Evolutionary conservation across 2,888 invertebrate species (phyloP).

Genomic region (Sarcophaga variegata): DNA sequence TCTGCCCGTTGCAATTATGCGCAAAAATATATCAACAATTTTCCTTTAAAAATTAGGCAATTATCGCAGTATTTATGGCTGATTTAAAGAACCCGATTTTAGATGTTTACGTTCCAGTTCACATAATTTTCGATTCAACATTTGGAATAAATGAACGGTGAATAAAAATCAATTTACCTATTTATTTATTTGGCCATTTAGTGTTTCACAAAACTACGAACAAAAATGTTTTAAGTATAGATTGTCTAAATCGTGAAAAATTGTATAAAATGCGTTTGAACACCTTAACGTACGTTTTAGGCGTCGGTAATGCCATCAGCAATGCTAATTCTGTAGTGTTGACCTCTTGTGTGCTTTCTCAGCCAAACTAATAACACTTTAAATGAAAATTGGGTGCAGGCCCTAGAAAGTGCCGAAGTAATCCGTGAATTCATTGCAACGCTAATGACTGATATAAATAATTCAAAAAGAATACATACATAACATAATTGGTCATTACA

Average conservation of each 20-base stretch:
- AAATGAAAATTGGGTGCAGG: too few species aligned
- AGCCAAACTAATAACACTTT: conserved; percentile 19
- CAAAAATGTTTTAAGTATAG: conserved; percentile 43
- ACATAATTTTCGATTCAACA: conserved; percentile 23
- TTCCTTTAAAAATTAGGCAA: conserved; percentile 14
- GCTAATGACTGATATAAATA: too few species aligned
- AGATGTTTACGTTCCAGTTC: conserved; percentile 9
- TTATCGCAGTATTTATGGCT: neutral
- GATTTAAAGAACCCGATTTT: conserved; percentile 18
- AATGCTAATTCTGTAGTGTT: conserved; percentile 22
- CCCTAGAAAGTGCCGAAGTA: too few species aligned
- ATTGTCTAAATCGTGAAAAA: conserved; percentile 9
- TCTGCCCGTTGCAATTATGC: neutral
- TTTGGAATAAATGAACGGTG: conserved; percentile 37
- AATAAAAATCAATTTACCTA: conserved; percentile 18
- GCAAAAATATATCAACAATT: neutral
- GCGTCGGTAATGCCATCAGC: conserved; percentile 29
- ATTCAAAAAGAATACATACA: too few species aligned
- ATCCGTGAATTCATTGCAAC: too few species aligned
- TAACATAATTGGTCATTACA: too few species aligned
- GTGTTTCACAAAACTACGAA: conserved; percentile 13
- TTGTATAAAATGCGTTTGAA: conserved; percentile 40
- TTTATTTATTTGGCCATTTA: conserved; percentile 1
- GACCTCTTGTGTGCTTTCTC: conserved; percentile 30
- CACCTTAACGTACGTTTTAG: conserved; percentile 28